Percentiles rank a stretch among this genome's conserved stretches.
Conservation (phyloP, 2,888 invertebrate species). For the Xestia sexstrigata region DNA sequence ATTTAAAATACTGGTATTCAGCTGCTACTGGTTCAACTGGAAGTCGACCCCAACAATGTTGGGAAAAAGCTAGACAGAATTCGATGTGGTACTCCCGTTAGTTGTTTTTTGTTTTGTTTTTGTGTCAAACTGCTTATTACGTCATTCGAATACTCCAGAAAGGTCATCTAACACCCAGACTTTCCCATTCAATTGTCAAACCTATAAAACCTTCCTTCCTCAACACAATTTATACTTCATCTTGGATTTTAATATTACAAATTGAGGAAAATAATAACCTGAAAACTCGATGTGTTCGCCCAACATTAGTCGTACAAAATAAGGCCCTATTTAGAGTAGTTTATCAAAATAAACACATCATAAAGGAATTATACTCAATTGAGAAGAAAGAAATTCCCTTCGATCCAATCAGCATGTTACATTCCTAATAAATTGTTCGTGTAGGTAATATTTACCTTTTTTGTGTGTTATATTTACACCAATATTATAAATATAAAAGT, state of each 20-base stretch:
- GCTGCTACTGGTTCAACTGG: no score
- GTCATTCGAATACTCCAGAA: neutral
- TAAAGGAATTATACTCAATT: conserved; percentile 12
- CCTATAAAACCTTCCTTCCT: neutral
- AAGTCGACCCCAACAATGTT: no score
- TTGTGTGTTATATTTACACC: neutral
- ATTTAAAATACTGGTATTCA: no score
- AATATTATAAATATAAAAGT: neutral
- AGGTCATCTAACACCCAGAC: neutral
- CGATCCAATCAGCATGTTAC: neutral
- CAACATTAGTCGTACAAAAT: conserved; percentile 18
- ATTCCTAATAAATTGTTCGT: neutral
- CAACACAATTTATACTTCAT: conserved; percentile 28
- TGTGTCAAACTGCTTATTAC: neutral
- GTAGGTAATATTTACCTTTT: neutral
- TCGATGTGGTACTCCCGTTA: neutral
- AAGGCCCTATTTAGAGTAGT: conserved; percentile 18
- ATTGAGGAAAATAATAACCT: conserved; percentile 51
- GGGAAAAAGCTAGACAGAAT: no score
- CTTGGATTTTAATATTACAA: conserved; percentile 20
- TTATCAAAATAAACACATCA: conserved; percentile 40
- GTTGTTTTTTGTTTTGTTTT: no score
- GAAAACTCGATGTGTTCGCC: conserved; percentile 29
- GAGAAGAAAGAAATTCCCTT: conserved; percentile 22
- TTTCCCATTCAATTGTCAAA: neutral